Conservation (phyloP, 2,888 invertebrate genomes). For the Drosophila ustulata region DNA sequence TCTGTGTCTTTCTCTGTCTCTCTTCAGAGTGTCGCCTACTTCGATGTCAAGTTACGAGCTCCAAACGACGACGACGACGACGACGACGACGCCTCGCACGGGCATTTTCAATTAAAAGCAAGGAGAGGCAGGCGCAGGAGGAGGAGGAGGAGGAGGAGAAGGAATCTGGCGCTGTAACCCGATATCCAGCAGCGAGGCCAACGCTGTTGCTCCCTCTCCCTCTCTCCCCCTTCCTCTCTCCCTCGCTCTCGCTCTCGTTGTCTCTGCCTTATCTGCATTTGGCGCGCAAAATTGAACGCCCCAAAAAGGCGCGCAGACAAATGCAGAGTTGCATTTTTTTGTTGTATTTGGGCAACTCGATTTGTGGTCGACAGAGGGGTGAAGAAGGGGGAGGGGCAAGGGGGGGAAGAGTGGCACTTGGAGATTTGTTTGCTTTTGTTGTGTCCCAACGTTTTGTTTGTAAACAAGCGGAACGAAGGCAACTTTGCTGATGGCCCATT, state of each 20-base stretch:
- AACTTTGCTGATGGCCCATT: slow-evolving; percentile 71
- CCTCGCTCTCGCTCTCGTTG: neutral
- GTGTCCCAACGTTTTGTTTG: slow-evolving; percentile 48
- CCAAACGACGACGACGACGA: slow-evolving; percentile 20
- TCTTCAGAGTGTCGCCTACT: slow-evolving; percentile 29
- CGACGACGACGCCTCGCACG: slow-evolving; percentile 46
- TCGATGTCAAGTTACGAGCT: slow-evolving; percentile 71
- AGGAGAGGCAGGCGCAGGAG: neutral
- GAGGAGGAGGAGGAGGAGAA: neutral
- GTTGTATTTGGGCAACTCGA: slow-evolving; percentile 23
- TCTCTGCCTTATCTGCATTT: slow-evolving; percentile 64
- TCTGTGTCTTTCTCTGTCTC: too few relatives aligned
- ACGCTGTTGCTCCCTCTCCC: slow-evolving; percentile 26
- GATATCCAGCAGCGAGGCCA: slow-evolving; percentile 48
- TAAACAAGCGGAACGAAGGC: slow-evolving; percentile 54
- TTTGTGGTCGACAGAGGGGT: slow-evolving; percentile 8
- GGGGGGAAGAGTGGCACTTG: slow-evolving; percentile 25
- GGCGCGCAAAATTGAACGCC: slow-evolving; percentile 72
- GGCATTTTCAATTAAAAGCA: slow-evolving; percentile 64
- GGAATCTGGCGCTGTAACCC: slow-evolving; percentile 60
- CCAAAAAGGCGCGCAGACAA: slow-evolving; percentile 70
- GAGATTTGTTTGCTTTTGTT: slow-evolving; percentile 69
- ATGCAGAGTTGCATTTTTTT: slow-evolving; percentile 70
- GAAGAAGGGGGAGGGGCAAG: neutral
- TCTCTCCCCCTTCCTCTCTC: neutral